Conservation (phyloP, 1,140 invertebrate genomes). For the Caenorhabditis brenneri region DNA sequence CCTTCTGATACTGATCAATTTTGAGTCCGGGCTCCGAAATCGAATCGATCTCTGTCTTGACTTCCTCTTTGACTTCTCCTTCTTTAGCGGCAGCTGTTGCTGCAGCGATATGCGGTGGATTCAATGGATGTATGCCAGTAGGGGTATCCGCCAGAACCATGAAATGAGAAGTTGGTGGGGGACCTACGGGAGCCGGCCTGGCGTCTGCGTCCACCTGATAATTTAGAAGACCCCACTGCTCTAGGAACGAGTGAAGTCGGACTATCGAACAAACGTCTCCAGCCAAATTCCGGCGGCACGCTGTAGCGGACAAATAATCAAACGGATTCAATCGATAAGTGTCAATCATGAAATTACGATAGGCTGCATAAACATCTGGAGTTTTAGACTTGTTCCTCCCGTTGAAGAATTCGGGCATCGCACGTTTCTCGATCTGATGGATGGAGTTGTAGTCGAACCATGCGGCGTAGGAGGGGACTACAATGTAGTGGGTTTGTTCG, state of each 20-base stretch:
- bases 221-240: constrained; percentile 98
- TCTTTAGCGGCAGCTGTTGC: not conserved
- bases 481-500: constrained; percentile 98
- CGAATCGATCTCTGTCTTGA: constrained; percentile 72
- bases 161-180: constrained; percentile 99
- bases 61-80: constrained; percentile 47
- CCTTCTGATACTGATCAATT: constrained; percentile 85
- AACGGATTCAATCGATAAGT: constrained; percentile 98
- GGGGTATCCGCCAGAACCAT: constrained; percentile 97
- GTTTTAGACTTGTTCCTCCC: constrained; percentile 98
- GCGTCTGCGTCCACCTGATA: constrained; percentile 95
- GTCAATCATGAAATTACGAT: constrained; percentile 99
- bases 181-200: constrained; percentile 91
- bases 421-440: constrained; percentile 92
- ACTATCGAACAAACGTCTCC: constrained; percentile 99
- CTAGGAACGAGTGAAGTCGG: constrained; percentile 94
- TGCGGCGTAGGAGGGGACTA: constrained; percentile 95
- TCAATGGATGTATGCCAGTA: constrained; percentile 90
- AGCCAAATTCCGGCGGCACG: constrained; percentile 92
- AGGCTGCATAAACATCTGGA: constrained; percentile 85
- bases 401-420: constrained; percentile 97
- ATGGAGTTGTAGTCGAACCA: constrained; percentile 99
- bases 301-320: constrained; percentile 97
- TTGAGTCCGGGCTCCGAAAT: constrained; percentile 83
- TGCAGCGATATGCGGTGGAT: constrained; percentile 73